Conservation (phyloP, 37 sponge, comb jelly and placozoan genomes). For the Chondrilla cf. caribensis region DNA sequence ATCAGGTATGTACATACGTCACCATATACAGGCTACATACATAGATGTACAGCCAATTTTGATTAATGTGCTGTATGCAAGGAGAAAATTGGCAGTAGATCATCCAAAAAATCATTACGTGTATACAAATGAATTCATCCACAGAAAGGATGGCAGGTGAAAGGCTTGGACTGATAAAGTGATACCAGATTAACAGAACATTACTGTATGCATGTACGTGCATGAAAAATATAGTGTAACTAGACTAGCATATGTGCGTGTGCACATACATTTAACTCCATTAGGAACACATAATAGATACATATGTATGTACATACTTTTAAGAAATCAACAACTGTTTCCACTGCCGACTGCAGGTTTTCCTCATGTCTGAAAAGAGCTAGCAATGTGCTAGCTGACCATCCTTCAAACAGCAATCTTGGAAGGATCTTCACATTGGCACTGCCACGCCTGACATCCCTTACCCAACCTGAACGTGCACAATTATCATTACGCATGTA, state of each 20-base stretch:
- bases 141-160: background rate
- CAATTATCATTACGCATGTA: background rate
- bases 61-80: background rate
- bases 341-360: constrained; percentile 32
- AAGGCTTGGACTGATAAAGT: no score
- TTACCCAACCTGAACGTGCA: constrained; percentile 70
- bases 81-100: no score
- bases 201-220: no score
- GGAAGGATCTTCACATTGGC: constrained; percentile 75
- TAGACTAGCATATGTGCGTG: background rate
- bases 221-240: no score
- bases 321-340: constrained; percentile 26
- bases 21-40: no score
- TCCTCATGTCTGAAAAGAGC: constrained; percentile 53
- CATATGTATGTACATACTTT: constrained; percentile 39
- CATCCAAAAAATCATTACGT: background rate
- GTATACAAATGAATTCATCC: background rate
- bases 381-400: constrained; percentile 67
- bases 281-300: no score
- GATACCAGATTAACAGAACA: no score
- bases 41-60: no score
- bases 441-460: constrained; percentile 57
- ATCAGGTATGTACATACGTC: no score
- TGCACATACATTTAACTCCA: background rate
- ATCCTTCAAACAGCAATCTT: constrained; percentile 86